A percentile compares a stretch with the other conserved stretches of the same genome.
Conservation (phyloP, 2,113 vertebrate genomes). For the Formicarius rufipectus region DNA sequence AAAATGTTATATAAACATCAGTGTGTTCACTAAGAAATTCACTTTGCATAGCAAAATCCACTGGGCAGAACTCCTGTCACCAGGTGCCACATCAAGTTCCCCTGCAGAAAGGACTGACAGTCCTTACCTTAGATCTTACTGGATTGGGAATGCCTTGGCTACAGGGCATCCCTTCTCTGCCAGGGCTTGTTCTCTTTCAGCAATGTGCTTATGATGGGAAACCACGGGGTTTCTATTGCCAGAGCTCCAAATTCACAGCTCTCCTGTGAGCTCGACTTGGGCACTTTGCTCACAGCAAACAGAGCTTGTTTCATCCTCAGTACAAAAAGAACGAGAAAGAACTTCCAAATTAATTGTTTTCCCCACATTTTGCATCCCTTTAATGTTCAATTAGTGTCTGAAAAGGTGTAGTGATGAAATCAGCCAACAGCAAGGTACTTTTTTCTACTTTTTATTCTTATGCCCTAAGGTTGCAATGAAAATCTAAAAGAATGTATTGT, state of each 20-base stretch:
- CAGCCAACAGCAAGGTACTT: not conserved
- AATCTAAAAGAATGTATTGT: accelerated
- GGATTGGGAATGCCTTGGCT: not conserved
- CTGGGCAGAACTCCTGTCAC: not conserved
- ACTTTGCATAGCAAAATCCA: not conserved
- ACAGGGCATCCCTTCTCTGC: not conserved
- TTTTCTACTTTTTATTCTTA: not conserved
- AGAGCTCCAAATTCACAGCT: not conserved
- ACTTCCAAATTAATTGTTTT: not conserved
- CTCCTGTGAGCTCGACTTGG: not conserved
- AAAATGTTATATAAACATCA: not conserved
- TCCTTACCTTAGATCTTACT: not conserved
- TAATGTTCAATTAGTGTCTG: not conserved
- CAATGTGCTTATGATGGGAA: not conserved
- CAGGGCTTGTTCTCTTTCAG: not conserved
- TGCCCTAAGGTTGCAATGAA: not conserved
- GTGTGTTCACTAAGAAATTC: not conserved
- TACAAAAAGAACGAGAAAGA: not conserved
- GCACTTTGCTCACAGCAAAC: not conserved
- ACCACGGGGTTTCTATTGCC: not conserved
- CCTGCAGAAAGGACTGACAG: not conserved
- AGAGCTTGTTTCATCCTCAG: not conserved
- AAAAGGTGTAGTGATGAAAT: not conserved
- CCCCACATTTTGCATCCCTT: not conserved
- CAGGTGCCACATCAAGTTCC: not conserved